Conservation (phyloP, 2,888 invertebrate genomes). For the Icerya purchasi region DNA sequence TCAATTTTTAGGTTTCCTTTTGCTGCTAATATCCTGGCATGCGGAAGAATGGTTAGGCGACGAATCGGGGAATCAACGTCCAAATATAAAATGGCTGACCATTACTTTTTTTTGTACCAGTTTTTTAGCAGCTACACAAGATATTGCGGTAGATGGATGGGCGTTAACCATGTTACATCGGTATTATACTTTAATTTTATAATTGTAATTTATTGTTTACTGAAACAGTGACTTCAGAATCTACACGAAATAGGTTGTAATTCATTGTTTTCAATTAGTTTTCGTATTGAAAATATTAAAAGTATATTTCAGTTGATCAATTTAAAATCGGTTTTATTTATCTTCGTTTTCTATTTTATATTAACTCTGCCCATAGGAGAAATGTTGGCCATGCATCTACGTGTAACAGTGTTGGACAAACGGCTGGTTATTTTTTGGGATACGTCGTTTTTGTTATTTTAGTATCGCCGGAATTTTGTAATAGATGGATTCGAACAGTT, state of each 20-base stretch:
- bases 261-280: too few relatives aligned
- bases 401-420: conserved; percentile 96
- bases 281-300: too few relatives aligned
- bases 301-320: too few relatives aligned
- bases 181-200: conserved; percentile 25
- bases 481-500: conserved; percentile 52
- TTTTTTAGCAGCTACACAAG: conserved; percentile 95
- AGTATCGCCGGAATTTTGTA: conserved; percentile 90
- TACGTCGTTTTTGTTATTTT: conserved; percentile 90
- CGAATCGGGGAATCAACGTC: conserved; percentile 9
- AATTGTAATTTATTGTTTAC: not conserved
- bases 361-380: conserved; percentile 39
- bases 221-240: not conserved
- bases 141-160: conserved; percentile 99
- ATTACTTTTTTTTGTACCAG: conserved; percentile 73
- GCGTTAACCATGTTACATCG: conserved; percentile 94
- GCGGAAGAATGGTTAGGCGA: conserved; percentile 55
- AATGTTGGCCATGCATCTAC: conserved; percentile 98
- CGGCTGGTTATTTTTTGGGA: conserved; percentile 88
- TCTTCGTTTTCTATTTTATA: too few relatives aligned
- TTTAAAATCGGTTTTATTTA: too few relatives aligned
- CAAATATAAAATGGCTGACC: conserved; percentile 36
- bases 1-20: conserved; percentile 25
- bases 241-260: too few relatives aligned
- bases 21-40: conserved; percentile 62